phyloP scores from a whole-genome alignment of 2,113 vertebrate species.

The Ancistrus triradiatus region DNA sequence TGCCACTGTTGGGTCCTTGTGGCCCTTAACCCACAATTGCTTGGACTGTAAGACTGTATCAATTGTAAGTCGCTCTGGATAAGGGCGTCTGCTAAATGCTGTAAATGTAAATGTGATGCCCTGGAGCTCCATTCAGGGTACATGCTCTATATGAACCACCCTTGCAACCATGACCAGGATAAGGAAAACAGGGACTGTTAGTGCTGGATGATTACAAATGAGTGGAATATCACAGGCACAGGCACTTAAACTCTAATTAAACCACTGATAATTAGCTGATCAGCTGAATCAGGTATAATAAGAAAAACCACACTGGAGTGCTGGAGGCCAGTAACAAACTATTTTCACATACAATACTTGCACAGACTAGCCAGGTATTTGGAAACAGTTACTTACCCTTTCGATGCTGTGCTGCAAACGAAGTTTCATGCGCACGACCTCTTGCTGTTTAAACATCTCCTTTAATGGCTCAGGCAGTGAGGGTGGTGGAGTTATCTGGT shows the following conservation, averaged over 20 bases:
- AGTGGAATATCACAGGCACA: background rate
- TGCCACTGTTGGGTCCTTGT: too few species aligned
- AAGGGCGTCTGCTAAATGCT: too few species aligned
- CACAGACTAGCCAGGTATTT: background rate
- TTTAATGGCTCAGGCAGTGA: conserved; percentile 93
- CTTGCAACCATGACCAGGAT: too few species aligned
- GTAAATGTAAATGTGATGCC: too few species aligned
- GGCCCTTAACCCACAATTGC: too few species aligned
- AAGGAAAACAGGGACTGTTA: too few species aligned
- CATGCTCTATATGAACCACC: too few species aligned
- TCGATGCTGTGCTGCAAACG: conserved; percentile 97
- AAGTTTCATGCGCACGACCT: conserved; percentile 95
- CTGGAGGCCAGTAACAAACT: background rate
- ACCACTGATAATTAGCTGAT: background rate
- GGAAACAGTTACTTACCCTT: conserved; percentile 69
- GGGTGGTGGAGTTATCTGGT: conserved; percentile 93
- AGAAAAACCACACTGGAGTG: background rate
- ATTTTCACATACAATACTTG: background rate
- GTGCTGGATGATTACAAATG: too few species aligned
- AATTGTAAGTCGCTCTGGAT: too few species aligned
- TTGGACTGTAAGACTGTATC: too few species aligned
- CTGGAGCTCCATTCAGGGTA: too few species aligned
- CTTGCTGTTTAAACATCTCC: conserved; percentile 96
- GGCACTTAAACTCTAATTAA: background rate
- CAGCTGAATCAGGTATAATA: background rate